Evolutionary conservation across 2,888 invertebrate genomes (phyloP).

Genomic region (Philereme vetulata): DNA sequence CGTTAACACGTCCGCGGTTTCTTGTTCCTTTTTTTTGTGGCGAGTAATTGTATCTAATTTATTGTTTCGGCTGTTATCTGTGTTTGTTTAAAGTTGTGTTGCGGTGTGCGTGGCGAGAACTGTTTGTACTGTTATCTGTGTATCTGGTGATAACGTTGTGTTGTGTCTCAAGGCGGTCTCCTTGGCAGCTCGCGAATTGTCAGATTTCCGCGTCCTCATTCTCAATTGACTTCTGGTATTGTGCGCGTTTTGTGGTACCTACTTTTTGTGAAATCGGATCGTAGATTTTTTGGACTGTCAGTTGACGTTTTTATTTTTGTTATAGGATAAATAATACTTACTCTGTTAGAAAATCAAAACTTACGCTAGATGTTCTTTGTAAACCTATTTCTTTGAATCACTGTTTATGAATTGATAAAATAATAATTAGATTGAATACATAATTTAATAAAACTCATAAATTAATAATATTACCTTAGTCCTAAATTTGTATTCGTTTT

Average conservation of each 20-base stretch:
- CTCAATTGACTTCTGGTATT: constrained; percentile 31
- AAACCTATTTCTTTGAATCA: too few species aligned
- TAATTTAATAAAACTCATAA: too few species aligned
- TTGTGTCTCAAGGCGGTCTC: constrained; percentile 50
- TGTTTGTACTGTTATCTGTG: constrained; percentile 53
- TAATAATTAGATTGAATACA: too few species aligned
- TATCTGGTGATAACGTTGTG: constrained; percentile 52
- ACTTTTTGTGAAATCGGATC: constrained; percentile 24
- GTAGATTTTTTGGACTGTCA: constrained; percentile 14
- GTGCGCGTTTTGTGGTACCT: constrained; percentile 21
- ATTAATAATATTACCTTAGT: too few species aligned
- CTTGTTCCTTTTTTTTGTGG: constrained; percentile 59
- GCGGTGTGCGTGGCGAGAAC: constrained; percentile 36
- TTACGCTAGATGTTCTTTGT: too few species aligned
- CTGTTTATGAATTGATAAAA: too few species aligned
- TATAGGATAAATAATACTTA: too few species aligned
- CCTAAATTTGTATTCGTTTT: too few species aligned
- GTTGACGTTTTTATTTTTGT: neutral
- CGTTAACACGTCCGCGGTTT: constrained; percentile 65
- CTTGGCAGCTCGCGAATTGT: constrained; percentile 49
- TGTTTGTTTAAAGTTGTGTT: constrained; percentile 41
- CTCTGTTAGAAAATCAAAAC: too few species aligned
- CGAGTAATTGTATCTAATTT: constrained; percentile 51
- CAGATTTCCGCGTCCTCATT: constrained; percentile 43
- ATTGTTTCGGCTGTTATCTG: constrained; percentile 55